Conservation (phyloP, 2,113 vertebrate species). For the Erythrocercus mccallii region DNA sequence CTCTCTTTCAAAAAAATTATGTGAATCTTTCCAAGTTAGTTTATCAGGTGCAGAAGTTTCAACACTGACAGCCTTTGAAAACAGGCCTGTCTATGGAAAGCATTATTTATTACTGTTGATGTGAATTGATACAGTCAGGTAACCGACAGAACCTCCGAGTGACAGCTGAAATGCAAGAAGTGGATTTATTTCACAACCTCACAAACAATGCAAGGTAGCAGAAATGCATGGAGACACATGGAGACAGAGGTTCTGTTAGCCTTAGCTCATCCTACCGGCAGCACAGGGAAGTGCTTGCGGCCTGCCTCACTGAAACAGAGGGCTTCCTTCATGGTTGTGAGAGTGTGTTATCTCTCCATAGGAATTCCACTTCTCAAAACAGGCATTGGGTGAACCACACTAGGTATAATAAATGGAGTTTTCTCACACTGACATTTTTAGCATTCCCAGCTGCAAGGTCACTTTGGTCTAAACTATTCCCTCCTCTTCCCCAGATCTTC, state of each 20-base stretch:
- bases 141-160: fast-evolving
- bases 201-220: neutral
- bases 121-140: neutral
- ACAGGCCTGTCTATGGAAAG: neutral
- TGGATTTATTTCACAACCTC: neutral
- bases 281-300: fast-evolving
- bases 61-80: neutral
- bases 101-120: neutral
- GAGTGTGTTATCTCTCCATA: neutral
- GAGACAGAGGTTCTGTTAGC: fast-evolving
- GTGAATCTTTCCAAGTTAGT: neutral
- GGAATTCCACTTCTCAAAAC: neutral
- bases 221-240: neutral
- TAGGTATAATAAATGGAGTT: neutral
- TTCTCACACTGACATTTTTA: neutral
- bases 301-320: neutral
- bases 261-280: neutral
- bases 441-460: neutral
- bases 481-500: neutral
- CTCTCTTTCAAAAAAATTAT: neutral
- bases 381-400: neutral
- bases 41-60: neutral
- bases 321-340: neutral
- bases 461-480: neutral
- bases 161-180: neutral